Percentiles rank a stretch among this genome's conserved stretches.
These are phyloP conservation scores for Nothura maculosa DNA, from an alignment of 2,797 vertebrate species.

Conservation along the genomic window DNA sequence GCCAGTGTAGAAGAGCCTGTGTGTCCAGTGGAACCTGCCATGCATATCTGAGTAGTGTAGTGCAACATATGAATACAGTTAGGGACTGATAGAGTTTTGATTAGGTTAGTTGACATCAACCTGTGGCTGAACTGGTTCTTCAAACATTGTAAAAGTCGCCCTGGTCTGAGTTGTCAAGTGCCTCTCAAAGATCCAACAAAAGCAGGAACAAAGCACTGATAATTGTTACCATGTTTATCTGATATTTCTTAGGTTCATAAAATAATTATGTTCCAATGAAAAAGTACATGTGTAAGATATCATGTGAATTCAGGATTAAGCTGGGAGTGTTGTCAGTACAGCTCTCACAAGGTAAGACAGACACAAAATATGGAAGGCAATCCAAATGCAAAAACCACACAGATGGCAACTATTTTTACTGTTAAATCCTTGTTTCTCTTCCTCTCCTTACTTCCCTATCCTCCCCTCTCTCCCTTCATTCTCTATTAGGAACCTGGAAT, in stretches of 20 bases:
- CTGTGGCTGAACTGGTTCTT: conserved; percentile 70
- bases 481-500: not conserved
- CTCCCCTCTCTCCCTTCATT: not conserved
- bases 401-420: not conserved
- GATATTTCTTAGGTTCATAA: conserved; percentile 61
- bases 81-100: conserved; percentile 15
- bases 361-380: not conserved
- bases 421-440: not conserved
- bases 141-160: conserved; percentile 64
- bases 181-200: conserved; percentile 63
- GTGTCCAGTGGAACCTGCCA: not conserved
- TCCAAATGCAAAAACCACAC: not conserved
- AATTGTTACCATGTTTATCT: conserved; percentile 74
- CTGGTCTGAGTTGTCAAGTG: conserved; percentile 45
- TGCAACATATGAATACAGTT: conserved; percentile 57
- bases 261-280: conserved; percentile 14
- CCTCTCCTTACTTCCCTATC: not conserved
- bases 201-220: conserved; percentile 63
- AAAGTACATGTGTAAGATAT: conserved; percentile 10
- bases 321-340: not conserved
- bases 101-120: conserved; percentile 63
- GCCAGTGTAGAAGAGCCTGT: not conserved
- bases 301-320: conserved; percentile 11
- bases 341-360: not conserved
- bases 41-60: not conserved